Percentiles rank a stretch among this genome's conserved stretches.
Evolutionary conservation across 2,888 invertebrate genomes (phyloP).

Genomic region (Leptopilina syphax): DNA sequence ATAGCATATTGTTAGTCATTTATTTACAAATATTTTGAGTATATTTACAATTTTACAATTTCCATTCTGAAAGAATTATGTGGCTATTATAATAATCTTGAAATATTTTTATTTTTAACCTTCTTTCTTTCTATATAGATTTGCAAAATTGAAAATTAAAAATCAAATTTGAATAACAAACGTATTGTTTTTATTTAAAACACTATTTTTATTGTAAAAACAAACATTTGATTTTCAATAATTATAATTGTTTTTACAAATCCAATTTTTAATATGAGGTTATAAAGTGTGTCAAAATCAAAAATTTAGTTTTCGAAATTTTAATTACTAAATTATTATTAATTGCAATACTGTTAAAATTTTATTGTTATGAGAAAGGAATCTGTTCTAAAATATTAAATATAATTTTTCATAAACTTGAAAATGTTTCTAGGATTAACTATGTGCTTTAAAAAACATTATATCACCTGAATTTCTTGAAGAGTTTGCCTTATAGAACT

Average conservation of each 20-base stretch:
- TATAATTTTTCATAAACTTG: constrained; percentile 11
- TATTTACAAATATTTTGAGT: too few species aligned
- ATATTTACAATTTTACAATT: too few species aligned
- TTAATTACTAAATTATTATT: not conserved
- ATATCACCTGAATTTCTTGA: constrained; percentile 50
- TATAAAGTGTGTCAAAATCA: constrained; percentile 12
- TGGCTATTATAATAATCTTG: too few species aligned
- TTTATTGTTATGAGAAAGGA: not conserved
- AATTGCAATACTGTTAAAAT: not conserved
- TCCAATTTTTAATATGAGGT: not conserved
- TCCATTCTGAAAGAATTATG: too few species aligned
- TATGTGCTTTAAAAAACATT: constrained; percentile 52
- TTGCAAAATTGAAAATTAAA: too few species aligned
- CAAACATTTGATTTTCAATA: not conserved
- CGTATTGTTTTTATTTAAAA: not conserved
- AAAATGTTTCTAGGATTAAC: constrained; percentile 52
- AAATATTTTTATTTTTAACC: too few species aligned
- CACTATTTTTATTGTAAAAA: not conserved
- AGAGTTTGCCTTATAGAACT: constrained; percentile 47
- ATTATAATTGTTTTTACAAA: not conserved
- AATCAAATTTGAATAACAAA: too few species aligned
- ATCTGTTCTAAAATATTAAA: not conserved
- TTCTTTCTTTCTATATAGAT: too few species aligned
- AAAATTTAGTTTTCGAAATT: not conserved
- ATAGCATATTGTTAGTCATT: too few species aligned